These are phyloP conservation scores for Cavia aperea DNA, from an alignment of 2,113 vertebrate species.

Conservation along the genomic window DNA sequence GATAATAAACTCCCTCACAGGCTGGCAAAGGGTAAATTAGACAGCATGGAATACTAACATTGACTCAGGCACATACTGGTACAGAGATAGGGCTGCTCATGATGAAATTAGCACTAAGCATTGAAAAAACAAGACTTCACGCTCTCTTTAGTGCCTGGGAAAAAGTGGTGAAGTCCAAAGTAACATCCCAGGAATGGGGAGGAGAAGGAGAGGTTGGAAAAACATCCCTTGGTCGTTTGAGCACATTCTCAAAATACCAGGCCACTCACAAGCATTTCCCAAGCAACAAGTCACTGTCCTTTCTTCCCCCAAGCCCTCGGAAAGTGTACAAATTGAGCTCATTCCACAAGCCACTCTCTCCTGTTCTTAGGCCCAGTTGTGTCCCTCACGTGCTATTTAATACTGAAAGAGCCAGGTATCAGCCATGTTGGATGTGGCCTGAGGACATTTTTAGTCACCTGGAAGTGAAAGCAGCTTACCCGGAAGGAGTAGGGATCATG, in stretches of 20 bases:
- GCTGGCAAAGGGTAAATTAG: not conserved
- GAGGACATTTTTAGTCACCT: too few species aligned
- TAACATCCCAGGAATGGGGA: slow-evolving; percentile 49
- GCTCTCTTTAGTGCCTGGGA: slow-evolving; percentile 31
- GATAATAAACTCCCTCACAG: not conserved
- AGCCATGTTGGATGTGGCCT: not conserved
- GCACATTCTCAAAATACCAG: slow-evolving; percentile 66
- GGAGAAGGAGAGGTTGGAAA: slow-evolving; percentile 54
- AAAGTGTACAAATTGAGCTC: slow-evolving; percentile 35
- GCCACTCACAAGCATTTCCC: slow-evolving; percentile 41
- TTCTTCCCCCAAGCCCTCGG: slow-evolving; percentile 53
- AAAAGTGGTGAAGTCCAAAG: slow-evolving; percentile 28
- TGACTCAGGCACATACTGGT: not conserved
- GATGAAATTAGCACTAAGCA: not conserved
- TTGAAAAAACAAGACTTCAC: not conserved
- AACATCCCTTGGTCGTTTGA: slow-evolving; percentile 52
- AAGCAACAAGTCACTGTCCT: slow-evolving; percentile 40
- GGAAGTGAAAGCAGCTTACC: not conserved
- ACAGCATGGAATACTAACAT: not conserved
- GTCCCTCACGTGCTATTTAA: not conserved
- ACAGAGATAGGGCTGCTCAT: not conserved
- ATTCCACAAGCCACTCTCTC: not conserved
- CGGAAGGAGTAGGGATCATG: not conserved
- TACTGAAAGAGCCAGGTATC: not conserved
- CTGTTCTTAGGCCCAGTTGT: slow-evolving; percentile 7